phyloP scores from a whole-genome alignment of 2,797 vertebrate genomes.

The Paramormyrops hopkinsi region DNA sequence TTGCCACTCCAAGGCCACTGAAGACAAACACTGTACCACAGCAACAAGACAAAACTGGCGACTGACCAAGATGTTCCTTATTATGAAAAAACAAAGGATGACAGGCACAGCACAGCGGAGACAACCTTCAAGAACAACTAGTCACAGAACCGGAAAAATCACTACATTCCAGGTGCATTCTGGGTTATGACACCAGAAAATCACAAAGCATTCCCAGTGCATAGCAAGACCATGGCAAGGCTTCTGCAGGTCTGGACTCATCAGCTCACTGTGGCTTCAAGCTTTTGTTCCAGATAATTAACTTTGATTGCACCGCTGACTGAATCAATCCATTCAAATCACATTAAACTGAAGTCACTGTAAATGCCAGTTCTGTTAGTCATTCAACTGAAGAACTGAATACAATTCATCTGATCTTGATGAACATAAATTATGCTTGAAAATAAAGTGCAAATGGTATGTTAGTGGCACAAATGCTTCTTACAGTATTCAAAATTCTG shows the following conservation, averaged over 20 bases:
- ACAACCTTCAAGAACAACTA: not conserved
- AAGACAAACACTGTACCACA: not conserved
- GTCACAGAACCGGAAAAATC: not conserved
- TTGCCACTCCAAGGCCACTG: not conserved
- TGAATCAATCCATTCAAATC: slow-evolving; percentile 3
- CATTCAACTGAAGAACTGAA: not conserved
- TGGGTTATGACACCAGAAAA: not conserved
- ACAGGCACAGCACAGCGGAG: not conserved
- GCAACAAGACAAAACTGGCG: not conserved
- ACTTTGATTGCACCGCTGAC: not conserved
- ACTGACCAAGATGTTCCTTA: not conserved
- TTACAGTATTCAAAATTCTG: not conserved
- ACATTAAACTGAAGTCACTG: not conserved
- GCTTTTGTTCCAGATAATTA: slow-evolving; percentile 1
- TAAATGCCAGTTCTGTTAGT: not conserved
- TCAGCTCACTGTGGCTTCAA: not conserved
- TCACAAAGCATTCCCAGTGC: not conserved
- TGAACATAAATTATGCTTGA: not conserved
- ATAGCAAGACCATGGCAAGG: not conserved
- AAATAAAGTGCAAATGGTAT: not conserved
- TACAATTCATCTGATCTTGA: not conserved
- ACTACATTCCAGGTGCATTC: not conserved
- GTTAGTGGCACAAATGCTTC: not conserved
- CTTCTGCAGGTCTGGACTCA: not conserved
- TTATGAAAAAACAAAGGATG: not conserved